Percentiles rank a stretch among this genome's conserved stretches.
Evolutionary conservation across 1,140 invertebrate genomes (phyloP).

Genomic region (Zaprionus inermis): DNA sequence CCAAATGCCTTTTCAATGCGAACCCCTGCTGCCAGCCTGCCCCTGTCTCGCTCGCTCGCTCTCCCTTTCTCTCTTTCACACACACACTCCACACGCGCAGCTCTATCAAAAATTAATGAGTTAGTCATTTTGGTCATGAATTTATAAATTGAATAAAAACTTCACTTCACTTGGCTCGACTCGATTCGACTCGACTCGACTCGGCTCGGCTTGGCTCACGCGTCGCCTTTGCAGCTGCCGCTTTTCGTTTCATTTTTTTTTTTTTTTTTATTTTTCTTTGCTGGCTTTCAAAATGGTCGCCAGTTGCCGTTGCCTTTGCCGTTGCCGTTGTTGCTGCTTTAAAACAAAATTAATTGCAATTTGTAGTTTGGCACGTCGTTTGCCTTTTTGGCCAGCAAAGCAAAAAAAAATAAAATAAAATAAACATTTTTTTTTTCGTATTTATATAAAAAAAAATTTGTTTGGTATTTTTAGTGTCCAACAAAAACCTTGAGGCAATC

Average conservation of each 20-base stretch:
- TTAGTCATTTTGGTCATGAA: constrained; percentile 81
- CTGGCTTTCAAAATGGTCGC: constrained; percentile 60
- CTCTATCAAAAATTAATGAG: constrained; percentile 81
- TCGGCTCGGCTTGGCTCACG: not conserved
- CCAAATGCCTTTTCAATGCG: constrained; percentile 42
- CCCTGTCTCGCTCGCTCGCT: constrained; percentile 18
- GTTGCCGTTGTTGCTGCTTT: constrained; percentile 36
- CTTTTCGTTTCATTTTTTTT: constrained; percentile 40
- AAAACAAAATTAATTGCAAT: constrained; percentile 72
- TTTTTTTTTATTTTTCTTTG: constrained; percentile 21
- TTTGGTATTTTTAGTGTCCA: constrained; percentile 16
- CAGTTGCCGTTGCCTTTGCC: constrained; percentile 28
- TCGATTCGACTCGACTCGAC: not conserved
- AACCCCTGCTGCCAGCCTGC: constrained; percentile 7
- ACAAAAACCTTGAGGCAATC: constrained; percentile 30
- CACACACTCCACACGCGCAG: not conserved
- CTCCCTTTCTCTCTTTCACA: constrained; percentile 1
- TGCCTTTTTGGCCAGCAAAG: constrained; percentile 22
- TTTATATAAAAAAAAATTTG: constrained; percentile 6
- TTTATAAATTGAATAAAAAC: constrained; percentile 82
- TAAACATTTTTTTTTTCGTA: constrained; percentile 16
- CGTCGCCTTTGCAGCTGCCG: constrained; percentile 64
- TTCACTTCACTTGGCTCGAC: constrained; percentile 45
- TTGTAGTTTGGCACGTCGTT: constrained; percentile 37
- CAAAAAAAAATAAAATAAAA: not conserved